Percentiles rank a stretch among this genome's conserved stretches.
Evolutionary conservation across 2,797 vertebrate genomes (phyloP).

Genomic region (Scarus forsteni): DNA sequence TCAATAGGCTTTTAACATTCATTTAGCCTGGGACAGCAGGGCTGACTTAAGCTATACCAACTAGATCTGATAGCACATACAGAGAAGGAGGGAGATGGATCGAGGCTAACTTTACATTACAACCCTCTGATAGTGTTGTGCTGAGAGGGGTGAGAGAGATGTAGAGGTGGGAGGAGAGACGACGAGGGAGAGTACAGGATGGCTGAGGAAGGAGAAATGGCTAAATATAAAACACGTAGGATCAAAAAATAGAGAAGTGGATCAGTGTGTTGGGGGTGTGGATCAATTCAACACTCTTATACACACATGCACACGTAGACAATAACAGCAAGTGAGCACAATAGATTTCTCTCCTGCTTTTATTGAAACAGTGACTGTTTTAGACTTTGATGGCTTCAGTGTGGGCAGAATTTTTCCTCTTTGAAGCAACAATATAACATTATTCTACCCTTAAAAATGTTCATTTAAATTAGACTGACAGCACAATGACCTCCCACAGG

Average conservation of each 20-base stretch:
- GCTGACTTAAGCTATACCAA: constrained; percentile 54
- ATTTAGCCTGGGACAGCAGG: constrained; percentile 61
- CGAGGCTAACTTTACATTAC: constrained; percentile 41
- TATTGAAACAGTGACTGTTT: constrained; percentile 10
- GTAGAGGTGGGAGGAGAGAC: constrained; percentile 44
- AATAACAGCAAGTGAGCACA: constrained; percentile 20
- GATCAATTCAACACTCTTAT: constrained; percentile 36
- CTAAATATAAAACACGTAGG: constrained; percentile 54
- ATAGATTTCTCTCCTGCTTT: constrained; percentile 33
- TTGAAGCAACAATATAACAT: too few relatives aligned
- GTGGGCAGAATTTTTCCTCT: constrained; percentile 23
- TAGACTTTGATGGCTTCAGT: constrained; percentile 22
- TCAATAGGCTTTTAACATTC: constrained; percentile 79
- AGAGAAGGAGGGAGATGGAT: constrained; percentile 31
- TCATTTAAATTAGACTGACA: too few relatives aligned
- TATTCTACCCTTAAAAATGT: too few relatives aligned
- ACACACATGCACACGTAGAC: constrained; percentile 5
- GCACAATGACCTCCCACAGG: too few relatives aligned
- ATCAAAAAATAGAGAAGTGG: constrained; percentile 14
- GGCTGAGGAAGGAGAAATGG: constrained; percentile 21
- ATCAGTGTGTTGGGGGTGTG: constrained; percentile 18
- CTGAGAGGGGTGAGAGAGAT: constrained; percentile 22
- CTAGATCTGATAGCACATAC: constrained; percentile 59
- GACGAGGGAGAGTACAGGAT: constrained; percentile 6
- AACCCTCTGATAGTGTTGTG: constrained; percentile 11